These are phyloP conservation scores for Gobius niger DNA, from an alignment of 2,113 vertebrate species.

Conservation along the genomic window DNA sequence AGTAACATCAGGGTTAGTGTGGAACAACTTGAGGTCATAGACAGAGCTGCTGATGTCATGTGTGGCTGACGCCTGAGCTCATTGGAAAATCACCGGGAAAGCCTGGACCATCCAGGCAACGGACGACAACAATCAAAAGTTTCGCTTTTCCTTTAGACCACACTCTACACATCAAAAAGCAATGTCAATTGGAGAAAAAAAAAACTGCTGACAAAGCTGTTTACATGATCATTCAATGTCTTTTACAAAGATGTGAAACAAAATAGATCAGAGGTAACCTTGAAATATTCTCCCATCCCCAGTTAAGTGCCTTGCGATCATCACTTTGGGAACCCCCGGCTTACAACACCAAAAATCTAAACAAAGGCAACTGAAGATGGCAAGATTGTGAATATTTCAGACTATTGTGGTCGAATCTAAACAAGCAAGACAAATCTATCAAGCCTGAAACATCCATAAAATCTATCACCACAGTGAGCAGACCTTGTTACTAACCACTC, in stretches of 20 bases:
- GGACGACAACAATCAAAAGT: neutral
- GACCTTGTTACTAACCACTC: neutral
- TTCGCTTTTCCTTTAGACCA: constrained; percentile 33
- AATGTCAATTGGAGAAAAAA: too few relatives aligned
- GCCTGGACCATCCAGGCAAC: neutral
- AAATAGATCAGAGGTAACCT: too few relatives aligned
- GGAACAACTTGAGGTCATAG: constrained; percentile 8
- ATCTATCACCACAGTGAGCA: neutral
- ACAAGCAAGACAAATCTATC: neutral
- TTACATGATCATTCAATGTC: too few relatives aligned
- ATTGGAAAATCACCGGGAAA: constrained; percentile 27
- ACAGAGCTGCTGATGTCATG: constrained; percentile 13
- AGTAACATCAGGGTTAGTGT: constrained; percentile 10
- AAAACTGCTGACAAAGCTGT: too few relatives aligned
- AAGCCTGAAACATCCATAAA: neutral
- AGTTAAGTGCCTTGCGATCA: too few relatives aligned
- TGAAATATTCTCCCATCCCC: too few relatives aligned
- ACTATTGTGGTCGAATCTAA: neutral
- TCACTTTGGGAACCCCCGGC: too few relatives aligned
- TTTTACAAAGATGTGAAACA: too few relatives aligned
- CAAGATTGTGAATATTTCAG: too few relatives aligned
- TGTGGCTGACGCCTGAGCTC: neutral
- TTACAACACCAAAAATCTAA: too few relatives aligned
- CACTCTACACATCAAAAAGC: too few relatives aligned
- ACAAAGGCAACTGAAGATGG: too few relatives aligned